phyloP scores from a whole-genome alignment of 1,140 invertebrate species.

The Ptiloglossa arizonensis region DNA sequence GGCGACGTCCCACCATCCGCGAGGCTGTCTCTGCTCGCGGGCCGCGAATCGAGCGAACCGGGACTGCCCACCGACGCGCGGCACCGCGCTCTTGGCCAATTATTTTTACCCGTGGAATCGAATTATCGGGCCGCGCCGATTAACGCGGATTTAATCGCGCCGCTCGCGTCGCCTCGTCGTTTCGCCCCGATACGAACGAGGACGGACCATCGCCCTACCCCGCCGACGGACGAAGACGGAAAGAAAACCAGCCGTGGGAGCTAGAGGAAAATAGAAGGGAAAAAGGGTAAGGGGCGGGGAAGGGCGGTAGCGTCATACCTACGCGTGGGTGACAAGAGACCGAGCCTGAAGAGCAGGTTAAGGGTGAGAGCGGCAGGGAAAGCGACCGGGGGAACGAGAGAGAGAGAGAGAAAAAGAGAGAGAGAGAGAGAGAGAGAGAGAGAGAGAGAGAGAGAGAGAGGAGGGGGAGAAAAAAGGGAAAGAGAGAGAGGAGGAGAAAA shows the following conservation, averaged over 20 bases:
- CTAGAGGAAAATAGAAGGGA: constrained; percentile 14
- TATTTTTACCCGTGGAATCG: constrained; percentile 73
- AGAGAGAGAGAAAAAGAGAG: background rate
- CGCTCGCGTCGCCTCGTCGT: constrained; percentile 57
- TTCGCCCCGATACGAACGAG: background rate
- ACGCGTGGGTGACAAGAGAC: constrained; percentile 40
- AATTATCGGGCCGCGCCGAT: constrained; percentile 72
- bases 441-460: constrained; percentile 9
- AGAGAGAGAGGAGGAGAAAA: constrained; percentile 7
- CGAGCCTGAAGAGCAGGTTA: constrained; percentile 32
- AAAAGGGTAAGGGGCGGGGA: constrained; percentile 3
- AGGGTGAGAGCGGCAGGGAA: constrained; percentile 26
- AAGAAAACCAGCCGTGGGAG: background rate
- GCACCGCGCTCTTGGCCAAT: constrained; percentile 61
- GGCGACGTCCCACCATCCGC: constrained; percentile 25
- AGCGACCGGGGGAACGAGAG: too few species aligned
- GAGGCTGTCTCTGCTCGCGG: background rate
- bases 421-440: background rate
- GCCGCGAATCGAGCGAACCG: constrained; percentile 36
- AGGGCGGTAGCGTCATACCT: constrained; percentile 36
- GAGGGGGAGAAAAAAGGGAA: constrained; percentile 13
- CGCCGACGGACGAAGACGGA: background rate
- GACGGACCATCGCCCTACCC: background rate
- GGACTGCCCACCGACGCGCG: constrained; percentile 50
- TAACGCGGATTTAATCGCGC: constrained; percentile 77